A percentile compares a stretch with the other conserved stretches of the same genome.
Conservation (phyloP, 2,888 invertebrate genomes). For the Nomada flava region DNA sequence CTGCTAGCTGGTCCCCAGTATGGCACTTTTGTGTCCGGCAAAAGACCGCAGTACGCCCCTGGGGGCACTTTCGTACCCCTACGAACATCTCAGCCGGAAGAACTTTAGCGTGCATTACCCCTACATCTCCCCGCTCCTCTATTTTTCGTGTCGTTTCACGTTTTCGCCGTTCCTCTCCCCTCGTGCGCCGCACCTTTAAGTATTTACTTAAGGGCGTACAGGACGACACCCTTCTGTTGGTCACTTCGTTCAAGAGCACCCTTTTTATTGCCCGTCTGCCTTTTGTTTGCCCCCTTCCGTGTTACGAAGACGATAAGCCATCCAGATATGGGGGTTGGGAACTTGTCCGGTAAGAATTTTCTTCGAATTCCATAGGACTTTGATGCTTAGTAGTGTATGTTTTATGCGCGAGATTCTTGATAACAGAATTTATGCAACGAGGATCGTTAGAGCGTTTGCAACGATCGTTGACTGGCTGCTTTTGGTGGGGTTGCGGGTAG, state of each 20-base stretch:
- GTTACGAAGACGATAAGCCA: background rate
- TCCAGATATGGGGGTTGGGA: background rate
- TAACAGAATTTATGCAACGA: conserved; percentile 29
- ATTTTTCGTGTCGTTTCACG: conserved; percentile 33
- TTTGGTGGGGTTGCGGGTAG: background rate
- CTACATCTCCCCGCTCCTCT: conserved; percentile 23
- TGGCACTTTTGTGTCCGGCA: conserved; percentile 78
- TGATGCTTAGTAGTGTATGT: background rate
- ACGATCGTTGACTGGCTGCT: background rate
- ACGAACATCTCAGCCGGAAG: conserved; percentile 62
- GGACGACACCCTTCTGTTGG: conserved; percentile 36
- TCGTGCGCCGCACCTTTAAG: conserved; percentile 63
- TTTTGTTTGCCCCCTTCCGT: background rate
- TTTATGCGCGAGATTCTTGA: conserved; percentile 13
- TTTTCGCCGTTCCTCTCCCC: conserved; percentile 2
- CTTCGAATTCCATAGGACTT: conserved; percentile 6
- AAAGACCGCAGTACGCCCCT: conserved; percentile 76
- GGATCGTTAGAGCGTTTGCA: conserved; percentile 1
- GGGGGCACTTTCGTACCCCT: conserved; percentile 74
- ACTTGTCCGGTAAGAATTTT: background rate
- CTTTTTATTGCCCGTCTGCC: conserved; percentile 46
- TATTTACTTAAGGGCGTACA: conserved; percentile 73
- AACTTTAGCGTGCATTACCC: conserved; percentile 56
- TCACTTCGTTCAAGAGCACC: conserved; percentile 43
- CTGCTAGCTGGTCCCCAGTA: conserved; percentile 71